These are phyloP conservation scores for Sciurus vulgaris DNA, from an alignment of 2,797 vertebrate species.

Conservation along the genomic window DNA sequence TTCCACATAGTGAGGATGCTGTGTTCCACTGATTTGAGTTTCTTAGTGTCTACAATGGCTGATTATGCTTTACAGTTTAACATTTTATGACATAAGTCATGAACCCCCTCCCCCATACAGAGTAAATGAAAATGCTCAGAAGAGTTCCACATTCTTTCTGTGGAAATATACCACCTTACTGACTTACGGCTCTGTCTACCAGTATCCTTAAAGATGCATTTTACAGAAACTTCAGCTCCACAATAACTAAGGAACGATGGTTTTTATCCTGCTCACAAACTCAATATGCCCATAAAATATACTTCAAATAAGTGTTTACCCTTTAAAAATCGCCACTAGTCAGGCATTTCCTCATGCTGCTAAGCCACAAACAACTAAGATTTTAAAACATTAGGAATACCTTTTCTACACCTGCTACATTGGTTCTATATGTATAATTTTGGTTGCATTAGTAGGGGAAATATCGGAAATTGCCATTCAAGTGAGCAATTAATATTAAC, in stretches of 20 bases:
- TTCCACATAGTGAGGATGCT: constrained; percentile 70
- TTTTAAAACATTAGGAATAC: constrained; percentile 30
- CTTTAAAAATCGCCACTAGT: constrained; percentile 39
- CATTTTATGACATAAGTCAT: neutral
- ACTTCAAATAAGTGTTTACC: neutral
- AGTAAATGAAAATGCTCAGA: neutral
- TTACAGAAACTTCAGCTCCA: constrained; percentile 71
- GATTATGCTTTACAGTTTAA: neutral
- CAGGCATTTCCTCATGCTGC: neutral
- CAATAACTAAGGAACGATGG: constrained; percentile 47
- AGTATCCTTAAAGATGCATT: constrained; percentile 45
- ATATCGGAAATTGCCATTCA: constrained; percentile 76
- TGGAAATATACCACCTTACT: neutral
- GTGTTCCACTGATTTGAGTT: constrained; percentile 1
- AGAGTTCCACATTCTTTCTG: neutral
- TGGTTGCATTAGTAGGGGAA: constrained; percentile 56
- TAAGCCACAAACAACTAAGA: constrained; percentile 44
- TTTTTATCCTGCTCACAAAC: constrained; percentile 66
- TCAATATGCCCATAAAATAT: constrained; percentile 54
- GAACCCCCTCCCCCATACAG: neutral
- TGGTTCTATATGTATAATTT: constrained; percentile 42
- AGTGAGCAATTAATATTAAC: constrained; percentile 53
- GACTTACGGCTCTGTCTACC: neutral
- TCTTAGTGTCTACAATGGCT: neutral
- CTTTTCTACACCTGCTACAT: constrained; percentile 62